Evolutionary conservation across 2,888 invertebrate species (phyloP).

Genomic region (Trachelus tabidus): DNA sequence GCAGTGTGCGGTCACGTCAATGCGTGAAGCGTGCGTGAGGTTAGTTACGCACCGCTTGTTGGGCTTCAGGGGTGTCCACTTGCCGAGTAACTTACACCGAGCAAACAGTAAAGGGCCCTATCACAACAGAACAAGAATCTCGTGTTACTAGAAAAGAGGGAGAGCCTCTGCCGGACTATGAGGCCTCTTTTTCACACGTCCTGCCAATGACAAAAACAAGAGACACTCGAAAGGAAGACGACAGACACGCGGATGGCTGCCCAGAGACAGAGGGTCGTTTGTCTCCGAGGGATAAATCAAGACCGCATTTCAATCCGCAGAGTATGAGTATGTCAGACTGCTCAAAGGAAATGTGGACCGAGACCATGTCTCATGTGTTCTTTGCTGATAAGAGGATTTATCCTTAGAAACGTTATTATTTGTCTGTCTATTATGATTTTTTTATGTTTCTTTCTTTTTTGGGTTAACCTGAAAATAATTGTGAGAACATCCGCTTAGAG

Average conservation of each 20-base stretch:
- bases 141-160: constrained; percentile 31
- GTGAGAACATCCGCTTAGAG: too few relatives aligned
- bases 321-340: not conserved
- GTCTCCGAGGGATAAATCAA: constrained; percentile 14
- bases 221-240: constrained; percentile 22
- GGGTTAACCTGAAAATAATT: constrained; percentile 8
- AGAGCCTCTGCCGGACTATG: not conserved
- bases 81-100: constrained; percentile 32
- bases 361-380: constrained; percentile 48
- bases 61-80: constrained; percentile 49
- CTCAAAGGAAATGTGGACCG: not conserved
- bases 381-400: constrained; percentile 58
- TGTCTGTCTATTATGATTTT: constrained; percentile 20
- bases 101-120: constrained; percentile 34
- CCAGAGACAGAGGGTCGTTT: constrained; percentile 25
- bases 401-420: constrained; percentile 45
- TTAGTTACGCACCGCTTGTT: constrained; percentile 63
- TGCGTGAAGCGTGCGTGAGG: constrained; percentile 60
- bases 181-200: constrained; percentile 18
- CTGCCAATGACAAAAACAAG: constrained; percentile 48
- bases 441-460: not conserved
- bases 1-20: constrained; percentile 57
- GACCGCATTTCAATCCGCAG: not conserved
- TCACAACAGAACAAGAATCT: constrained; percentile 29
- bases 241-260: constrained; percentile 30